Base-by-base conservation (phyloP, 2,797 vertebrate species). In the Acanthis flammea region DNA sequence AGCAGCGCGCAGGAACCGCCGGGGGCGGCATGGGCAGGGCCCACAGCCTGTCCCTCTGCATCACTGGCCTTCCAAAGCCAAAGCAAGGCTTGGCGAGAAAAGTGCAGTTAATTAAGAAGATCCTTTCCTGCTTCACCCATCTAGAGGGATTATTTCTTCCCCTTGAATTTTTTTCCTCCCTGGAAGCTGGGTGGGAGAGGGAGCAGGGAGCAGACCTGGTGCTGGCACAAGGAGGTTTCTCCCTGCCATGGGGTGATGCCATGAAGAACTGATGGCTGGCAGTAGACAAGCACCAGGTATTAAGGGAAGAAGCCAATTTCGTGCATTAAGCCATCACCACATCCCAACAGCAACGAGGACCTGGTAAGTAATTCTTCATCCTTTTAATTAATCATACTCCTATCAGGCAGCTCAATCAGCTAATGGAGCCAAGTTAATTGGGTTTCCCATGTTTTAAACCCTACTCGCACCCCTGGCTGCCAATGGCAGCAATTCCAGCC, bases 381-480 rank as follows among this genome's bases (percentile, higher is more conserved):
- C 87, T 91, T 91, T 95, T 84, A 94, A 96, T 94, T 93, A 93
- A 92, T 85, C 74, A 89, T 65, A 54, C 54, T 45, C 70, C 86
- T 88, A 94, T 92, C 93, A 61, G 77, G 27, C 55, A 53, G 50
- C 66, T 91, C 89, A 68, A 85, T 89, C 95, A 75, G 62, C 74
- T 91, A 89, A 89, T 57, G 81, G 84, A 84, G 44, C 61, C 6
- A 9, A 74, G 74, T 47, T 94, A 92, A 91, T 78, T 92, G 7
- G 74, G 77, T 78, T 94, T 82, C 81, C 75, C 47, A 12, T 7
- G 39, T 60, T 48, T 72, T 61, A 65, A 93, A 63, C 82, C 63
- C 47, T 39, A 31, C 72, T 65, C 0, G 2, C 27, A 31, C 31
- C 39, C n/a, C 19, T 39, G 62, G 44, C 54, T 66, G 80, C 75